A percentile compares a stretch with the other conserved stretches of the same genome.
phyloP scores from a whole-genome alignment of 2,888 invertebrate genomes.

The Synergus itoensis region DNA sequence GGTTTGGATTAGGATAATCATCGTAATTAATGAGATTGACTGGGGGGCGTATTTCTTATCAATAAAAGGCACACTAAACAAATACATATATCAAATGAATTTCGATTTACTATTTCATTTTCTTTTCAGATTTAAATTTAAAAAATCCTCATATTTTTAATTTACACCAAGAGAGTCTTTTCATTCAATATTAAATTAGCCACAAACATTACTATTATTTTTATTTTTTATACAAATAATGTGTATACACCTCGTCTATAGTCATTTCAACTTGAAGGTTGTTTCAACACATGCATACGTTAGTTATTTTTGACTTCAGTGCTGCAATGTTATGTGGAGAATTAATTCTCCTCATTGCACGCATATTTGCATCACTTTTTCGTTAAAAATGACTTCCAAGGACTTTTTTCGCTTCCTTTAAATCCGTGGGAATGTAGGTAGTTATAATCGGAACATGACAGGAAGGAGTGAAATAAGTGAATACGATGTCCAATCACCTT shows the following conservation, averaged over 20 bases:
- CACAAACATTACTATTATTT: background rate
- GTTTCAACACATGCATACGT: background rate
- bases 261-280: background rate
- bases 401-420: conserved; percentile 39
- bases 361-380: conserved; percentile 14
- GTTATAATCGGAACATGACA: conserved; percentile 26
- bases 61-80: background rate
- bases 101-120: background rate
- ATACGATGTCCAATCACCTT: conserved; percentile 20
- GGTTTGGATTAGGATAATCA: background rate
- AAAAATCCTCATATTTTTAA: no score
- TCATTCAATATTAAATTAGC: background rate
- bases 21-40: background rate
- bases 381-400: conserved; percentile 15
- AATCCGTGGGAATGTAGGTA: conserved; percentile 23
- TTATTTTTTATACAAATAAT: background rate
- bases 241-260: background rate
- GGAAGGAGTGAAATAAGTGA: conserved; percentile 16
- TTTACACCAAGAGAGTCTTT: no score
- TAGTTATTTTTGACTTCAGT: conserved; percentile 26
- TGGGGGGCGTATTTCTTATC: conserved; percentile 10
- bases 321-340: conserved; percentile 6
- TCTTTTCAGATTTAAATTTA: background rate
- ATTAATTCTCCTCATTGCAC: conserved; percentile 24
- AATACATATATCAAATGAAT: background rate